Evolutionary conservation across 2,113 vertebrate species (phyloP), one percentile per base, ranked within the genome.

Genomic region (Callospermophilus lateralis): DNA sequence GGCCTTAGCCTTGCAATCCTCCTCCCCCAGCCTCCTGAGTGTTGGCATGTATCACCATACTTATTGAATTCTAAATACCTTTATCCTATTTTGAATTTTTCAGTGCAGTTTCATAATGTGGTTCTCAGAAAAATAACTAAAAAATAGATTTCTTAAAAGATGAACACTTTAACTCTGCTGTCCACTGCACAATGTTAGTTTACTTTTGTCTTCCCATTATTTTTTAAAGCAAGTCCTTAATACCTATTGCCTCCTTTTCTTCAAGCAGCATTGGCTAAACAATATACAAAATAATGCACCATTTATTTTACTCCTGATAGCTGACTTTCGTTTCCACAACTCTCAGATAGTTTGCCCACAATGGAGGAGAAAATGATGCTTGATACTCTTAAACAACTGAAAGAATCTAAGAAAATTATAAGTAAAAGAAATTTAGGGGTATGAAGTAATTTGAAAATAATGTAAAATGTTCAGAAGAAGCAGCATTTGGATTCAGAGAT

Each of bases 381-480:
- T 83, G 20, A 67, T 19, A 80, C 72, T 85, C 51, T 77, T 84
- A 68, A 13, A 63, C 3, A 91, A 92, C 12, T 90, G 30, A 85
- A 22, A 77, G 13, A 92, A 95, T 24, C 11, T 51, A 77, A 42
- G 42, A 86, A 78, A 85, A 92, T n/a, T 45, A 3, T 34, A 93
- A 85, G 32, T 91, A 32, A 70, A 53, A 26, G 19, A 63, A 30
- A 16, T 88, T 85, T 53, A 16, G 4, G 68, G 95, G 2, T 61
- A 84, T 72, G 8, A 78, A 22, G 4, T 48, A n/a, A 37, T 95
- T 93, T 58, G 17, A 80, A 90, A 91, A 65, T 81, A 90, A 78
- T 87, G 58, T 37, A 12, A 70, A 85, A 8, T 26, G 22, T 72
- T 81, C 51, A 3, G 11, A n/a, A 34, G 45, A 37, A 0, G 15